Conservation (phyloP, 2,113 vertebrate species). For the Cynocephalus volans region DNA sequence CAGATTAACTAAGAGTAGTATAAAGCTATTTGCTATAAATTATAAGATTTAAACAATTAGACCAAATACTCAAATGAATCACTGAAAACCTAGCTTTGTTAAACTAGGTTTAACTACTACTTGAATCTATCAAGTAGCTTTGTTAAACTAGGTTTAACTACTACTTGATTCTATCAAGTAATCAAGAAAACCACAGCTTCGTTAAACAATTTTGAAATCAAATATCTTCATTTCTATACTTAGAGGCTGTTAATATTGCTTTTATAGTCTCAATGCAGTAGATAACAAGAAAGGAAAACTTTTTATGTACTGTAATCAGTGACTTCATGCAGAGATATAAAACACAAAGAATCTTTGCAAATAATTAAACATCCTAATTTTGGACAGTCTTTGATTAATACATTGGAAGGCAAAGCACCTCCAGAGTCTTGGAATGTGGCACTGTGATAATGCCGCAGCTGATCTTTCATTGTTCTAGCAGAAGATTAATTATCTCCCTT, state of each 20-base stretch:
- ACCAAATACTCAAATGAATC: background rate
- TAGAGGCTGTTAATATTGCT: background rate
- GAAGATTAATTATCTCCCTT: slow-evolving; percentile 86
- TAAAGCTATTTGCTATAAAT: background rate
- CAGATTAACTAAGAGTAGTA: background rate
- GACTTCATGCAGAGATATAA: slow-evolving; percentile 77
- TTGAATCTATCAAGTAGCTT: no score
- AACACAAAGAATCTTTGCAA: slow-evolving; percentile 74
- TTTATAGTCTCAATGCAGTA: background rate
- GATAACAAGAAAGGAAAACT: slow-evolving; percentile 55
- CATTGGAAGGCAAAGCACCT: slow-evolving; percentile 74
- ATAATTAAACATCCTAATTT: slow-evolving; percentile 84
- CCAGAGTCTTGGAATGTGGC: slow-evolving; percentile 79
- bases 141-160: no score
- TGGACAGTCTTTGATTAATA: slow-evolving; percentile 86
- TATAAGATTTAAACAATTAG: slow-evolving; percentile 40
- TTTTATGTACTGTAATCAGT: slow-evolving; percentile 38
- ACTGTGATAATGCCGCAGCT: slow-evolving; percentile 81
- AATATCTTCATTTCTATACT: background rate
- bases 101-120: no score
- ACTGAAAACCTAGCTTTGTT: background rate
- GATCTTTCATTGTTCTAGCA: slow-evolving; percentile 82
- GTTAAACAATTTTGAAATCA: slow-evolving; percentile 33
- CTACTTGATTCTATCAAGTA: background rate
- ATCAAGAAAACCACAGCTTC: background rate